Base-by-base conservation (phyloP, 92 coral and sea anemone genomes). In the Pocillopora grandis region DNA sequence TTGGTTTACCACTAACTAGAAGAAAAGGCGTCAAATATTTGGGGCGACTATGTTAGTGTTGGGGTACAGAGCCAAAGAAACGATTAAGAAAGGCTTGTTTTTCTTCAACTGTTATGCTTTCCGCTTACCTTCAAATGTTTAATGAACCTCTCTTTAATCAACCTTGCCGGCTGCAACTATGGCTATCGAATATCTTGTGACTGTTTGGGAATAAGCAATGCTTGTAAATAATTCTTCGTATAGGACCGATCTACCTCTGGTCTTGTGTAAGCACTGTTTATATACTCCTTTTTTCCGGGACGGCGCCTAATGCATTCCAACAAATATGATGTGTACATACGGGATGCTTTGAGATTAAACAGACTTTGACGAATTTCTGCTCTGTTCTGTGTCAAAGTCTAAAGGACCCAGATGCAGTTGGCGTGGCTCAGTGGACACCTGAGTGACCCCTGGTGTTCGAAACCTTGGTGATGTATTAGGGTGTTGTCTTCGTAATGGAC, bases 291-390 rank as follows among this genome's bases (percentile, higher is more conserved):
- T 27, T 81, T 71, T 77, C 85, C 76, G 78, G 62, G 69, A 2
- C 3, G 61, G 57, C 61, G 71, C 48, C 58, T 62, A 36, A 65
- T 65, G 17, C 79, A 57, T 17, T 76, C 66, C 55, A 76, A 65
- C 79, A 13, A 16, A 76, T 57, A 76, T 15, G 64, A 52, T 81
- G 61, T 64, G 73, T 49, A 20, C 74, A 79, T 66, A 48, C 83
- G 49, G 61, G 85, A 71, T 60, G 78, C 58, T 21, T 81, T 81
- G 85, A 81, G 77, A 81, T 58, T 71, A 60, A 81, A 42, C 85
- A 81, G 85, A 59, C 66, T 20, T 27, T 81, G 20, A 56, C 19
- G 12, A 59, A 58, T 67, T 36, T 71, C 85, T 81, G 85, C 85
- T 58, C 66, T 81, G 85, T 77, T 58, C 66, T 58, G 85, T 59